Evolutionary conservation across 2,888 invertebrate species (phyloP), one percentile per base, ranked within the genome.

Genomic region (Lepetodrilus schrolli): DNA sequence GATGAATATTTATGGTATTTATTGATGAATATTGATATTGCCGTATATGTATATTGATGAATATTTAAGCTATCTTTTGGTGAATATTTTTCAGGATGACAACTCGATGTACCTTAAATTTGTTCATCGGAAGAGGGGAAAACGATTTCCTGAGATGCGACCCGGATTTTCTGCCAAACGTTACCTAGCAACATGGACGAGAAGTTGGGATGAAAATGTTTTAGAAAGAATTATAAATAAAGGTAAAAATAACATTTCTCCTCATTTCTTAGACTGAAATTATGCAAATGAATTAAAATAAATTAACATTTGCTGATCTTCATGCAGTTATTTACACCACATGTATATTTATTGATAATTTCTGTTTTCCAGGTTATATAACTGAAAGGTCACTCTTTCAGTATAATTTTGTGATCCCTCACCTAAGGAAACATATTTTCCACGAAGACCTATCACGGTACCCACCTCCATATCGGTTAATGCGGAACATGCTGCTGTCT

Each of bases 151-250:
- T 13, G 86, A 85, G 69, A 86, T 89, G 30, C 82, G 90, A 20
- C 90, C 90, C 10, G 90, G 90, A 5, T 90, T 88, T 75, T 90
- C 90, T 4, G 90, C 90, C 7, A 86, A 88, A 73, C 82, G 90
- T 17, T 90, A 90, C 74, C 82, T 90, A 38, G 86, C 90, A 17
- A 84, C 86, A 3, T 88, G 90, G 85, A 88, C 89, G 0, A 84
- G 86, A 23, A 85, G 80, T 58, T 89, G 89, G 85, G 89, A 90
- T 77, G 87, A 89, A 72, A 74, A 81, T 4, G 83, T 89, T 5
- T 78, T 90, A 8, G 87, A 87, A 58, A 87, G 84, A 69, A 84
- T 90, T 10, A 82, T 88, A 30, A 86, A 82, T 73, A 87, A 89
- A 86, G 90, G 90, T 89, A 73, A 65, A 58, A 21, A n/a, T n/a